A percentile compares a stretch with the other conserved stretches of the same genome.
Evolutionary conservation across 2,888 invertebrate genomes (phyloP).

Genomic region (Drosophila percnosoma): DNA sequence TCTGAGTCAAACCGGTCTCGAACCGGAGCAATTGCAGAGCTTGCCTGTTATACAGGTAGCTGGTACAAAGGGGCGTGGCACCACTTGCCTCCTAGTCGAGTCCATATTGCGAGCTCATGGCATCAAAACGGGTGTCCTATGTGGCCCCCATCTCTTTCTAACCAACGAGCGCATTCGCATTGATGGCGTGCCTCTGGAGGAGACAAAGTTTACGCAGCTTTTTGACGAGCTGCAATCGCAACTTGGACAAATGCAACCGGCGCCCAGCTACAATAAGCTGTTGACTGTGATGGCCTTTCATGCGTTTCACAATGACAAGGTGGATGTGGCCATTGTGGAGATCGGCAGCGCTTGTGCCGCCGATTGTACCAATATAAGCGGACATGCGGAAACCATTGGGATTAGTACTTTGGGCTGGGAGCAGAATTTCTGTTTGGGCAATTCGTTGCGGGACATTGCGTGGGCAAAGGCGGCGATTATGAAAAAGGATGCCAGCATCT

Average conservation of each 20-base stretch:
- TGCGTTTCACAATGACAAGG: slow-evolving; percentile 47
- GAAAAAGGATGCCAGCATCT: slow-evolving; percentile 61
- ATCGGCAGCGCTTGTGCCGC: slow-evolving; percentile 59
- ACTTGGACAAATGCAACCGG: slow-evolving; percentile 25
- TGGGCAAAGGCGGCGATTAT: slow-evolving; percentile 73
- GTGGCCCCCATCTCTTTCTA: slow-evolving; percentile 63
- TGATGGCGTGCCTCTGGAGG: slow-evolving; percentile 54
- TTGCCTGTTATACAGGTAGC: slow-evolving; percentile 69
- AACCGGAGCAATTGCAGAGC: slow-evolving; percentile 31
- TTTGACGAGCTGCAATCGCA: slow-evolving; percentile 41
- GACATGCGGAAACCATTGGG: slow-evolving; percentile 64
- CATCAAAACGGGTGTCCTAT: slow-evolving; percentile 56
- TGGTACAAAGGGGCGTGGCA: slow-evolving; percentile 65
- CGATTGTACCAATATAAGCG: slow-evolving; percentile 63
- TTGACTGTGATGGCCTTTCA: slow-evolving; percentile 70
- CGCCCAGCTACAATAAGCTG: slow-evolving; percentile 60
- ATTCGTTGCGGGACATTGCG: slow-evolving; percentile 66
- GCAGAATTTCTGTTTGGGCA: slow-evolving; percentile 55
- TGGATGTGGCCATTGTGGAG: slow-evolving; percentile 70
- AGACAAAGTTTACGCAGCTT: slow-evolving; percentile 50
- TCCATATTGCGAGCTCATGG: slow-evolving; percentile 57
- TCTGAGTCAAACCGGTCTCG: slow-evolving; percentile 47
- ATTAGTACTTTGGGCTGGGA: slow-evolving; percentile 69
- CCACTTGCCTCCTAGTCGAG: slow-evolving; percentile 65
- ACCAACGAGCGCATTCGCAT: slow-evolving; percentile 67